Evolutionary conservation across 2,888 invertebrate species (phyloP), one percentile per base, ranked within the genome.

Genomic region (Muschampia plurimacula): DNA sequence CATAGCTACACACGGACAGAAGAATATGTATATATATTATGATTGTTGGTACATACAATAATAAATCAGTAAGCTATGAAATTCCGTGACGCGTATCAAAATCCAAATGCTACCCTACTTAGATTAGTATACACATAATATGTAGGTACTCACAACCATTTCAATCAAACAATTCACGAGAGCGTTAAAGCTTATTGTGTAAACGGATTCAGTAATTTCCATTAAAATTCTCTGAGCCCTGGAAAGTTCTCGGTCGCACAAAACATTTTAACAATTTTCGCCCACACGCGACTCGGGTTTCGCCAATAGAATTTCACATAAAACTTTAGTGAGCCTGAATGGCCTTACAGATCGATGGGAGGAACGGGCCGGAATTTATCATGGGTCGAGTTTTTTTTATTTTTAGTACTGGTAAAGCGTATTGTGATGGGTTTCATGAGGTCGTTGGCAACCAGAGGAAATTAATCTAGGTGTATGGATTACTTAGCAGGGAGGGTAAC

Each of bases 171-270:
- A 41, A 44, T 57, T 44, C 67, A 41, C 15, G 15, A 49, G 36
- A 52, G 49, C 22, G 10, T 59, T 66, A 60, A 60, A 44, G 57
- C 46, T 49, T 60, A 71, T 67, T 32, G 62, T 55, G 67, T 44
- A 67, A 67, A 72, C 62, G 62, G 67, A 13, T 67, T 67, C 52
- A 62, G 66, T 52, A 60, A 67, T 55, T 72, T 67, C 72, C 62
- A 72, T 72, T 72, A 67, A 72, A 72, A 62, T 72, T 72, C 72
- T 66, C 57, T 22, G 13, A 57, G 64, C 55, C 63, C 28, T 39
- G 52, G 32, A 62, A 67, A 67, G 52, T 49, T 62, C 60, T 62
- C 60, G 41, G 28, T 39, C 49, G 67, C 62, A 52, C 15, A 44
- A 32, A 60, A 60, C 71, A 52, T 66, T 67, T 71, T 67, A 72